Percentiles rank a stretch among this genome's conserved stretches.
Conservation (phyloP, 1,140 invertebrate genomes). For the Lordiphosa mommai region DNA sequence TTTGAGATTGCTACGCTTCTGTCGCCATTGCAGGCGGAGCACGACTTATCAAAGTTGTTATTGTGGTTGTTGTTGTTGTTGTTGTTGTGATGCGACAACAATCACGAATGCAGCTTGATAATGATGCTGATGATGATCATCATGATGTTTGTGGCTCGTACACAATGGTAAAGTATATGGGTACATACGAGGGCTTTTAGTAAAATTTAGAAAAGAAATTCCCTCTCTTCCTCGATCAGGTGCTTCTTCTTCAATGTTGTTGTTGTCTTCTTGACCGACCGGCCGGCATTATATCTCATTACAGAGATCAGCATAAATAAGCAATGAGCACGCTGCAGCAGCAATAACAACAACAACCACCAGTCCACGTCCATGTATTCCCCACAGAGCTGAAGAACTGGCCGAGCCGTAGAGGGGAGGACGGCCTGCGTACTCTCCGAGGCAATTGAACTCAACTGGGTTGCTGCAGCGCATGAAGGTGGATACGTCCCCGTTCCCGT, state of each 20-base stretch:
- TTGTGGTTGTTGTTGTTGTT: conserved; percentile 12
- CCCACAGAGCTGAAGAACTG: conserved; percentile 21
- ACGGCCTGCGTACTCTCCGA: conserved; percentile 46
- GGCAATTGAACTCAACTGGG: conserved; percentile 62
- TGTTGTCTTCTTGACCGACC: conserved; percentile 42
- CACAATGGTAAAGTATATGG: background rate
- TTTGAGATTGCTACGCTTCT: conserved; percentile 36
- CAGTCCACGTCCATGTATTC: conserved; percentile 57
- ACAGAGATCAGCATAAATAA: conserved; percentile 78
- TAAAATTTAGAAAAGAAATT: background rate
- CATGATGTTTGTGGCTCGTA: conserved; percentile 30
- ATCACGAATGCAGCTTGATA: conserved; percentile 66
- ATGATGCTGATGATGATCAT: conserved; percentile 57
- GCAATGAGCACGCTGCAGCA: conserved; percentile 58
- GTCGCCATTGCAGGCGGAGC: conserved; percentile 36
- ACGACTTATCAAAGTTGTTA: conserved; percentile 60
- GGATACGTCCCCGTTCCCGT: conserved; percentile 38
- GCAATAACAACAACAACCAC: conserved; percentile 19
- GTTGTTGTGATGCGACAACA: conserved; percentile 49
- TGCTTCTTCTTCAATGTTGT: conserved; percentile 21
- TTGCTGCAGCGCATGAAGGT: conserved; percentile 64
- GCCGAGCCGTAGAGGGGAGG: background rate
- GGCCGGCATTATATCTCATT: conserved; percentile 78
- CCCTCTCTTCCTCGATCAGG: background rate
- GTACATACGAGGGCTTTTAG: conserved; percentile 1